Percentiles rank a stretch among this genome's conserved stretches.
Conservation (phyloP, 2,113 vertebrate species). For the Myrmecophaga tridactyla region DNA sequence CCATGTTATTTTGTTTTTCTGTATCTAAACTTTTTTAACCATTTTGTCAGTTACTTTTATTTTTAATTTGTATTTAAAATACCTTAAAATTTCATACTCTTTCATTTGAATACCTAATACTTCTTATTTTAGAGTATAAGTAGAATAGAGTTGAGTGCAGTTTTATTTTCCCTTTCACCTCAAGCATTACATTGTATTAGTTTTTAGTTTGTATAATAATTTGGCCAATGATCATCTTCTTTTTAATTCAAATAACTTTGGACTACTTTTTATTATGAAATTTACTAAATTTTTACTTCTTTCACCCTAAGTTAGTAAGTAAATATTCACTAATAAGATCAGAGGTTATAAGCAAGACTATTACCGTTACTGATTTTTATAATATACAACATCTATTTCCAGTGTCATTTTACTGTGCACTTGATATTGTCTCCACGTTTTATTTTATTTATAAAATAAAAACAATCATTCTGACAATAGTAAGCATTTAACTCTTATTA, state of each 20-base stretch:
- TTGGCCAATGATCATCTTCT: not conserved
- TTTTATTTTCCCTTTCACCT: not conserved
- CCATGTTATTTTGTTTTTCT: constrained; percentile 16
- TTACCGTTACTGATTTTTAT: not conserved
- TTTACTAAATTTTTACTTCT: not conserved
- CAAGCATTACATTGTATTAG: not conserved
- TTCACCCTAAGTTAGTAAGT: not conserved
- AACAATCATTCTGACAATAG: not conserved
- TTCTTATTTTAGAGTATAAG: not conserved
- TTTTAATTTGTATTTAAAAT: constrained; percentile 24
- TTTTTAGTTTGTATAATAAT: constrained; percentile 1
- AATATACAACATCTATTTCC: not conserved
- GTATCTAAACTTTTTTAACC: not conserved
- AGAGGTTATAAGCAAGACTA: not conserved
- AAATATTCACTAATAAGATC: constrained; percentile 1
- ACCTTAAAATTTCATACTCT: constrained; percentile 1
- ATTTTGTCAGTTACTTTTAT: not conserved
- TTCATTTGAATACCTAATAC: not conserved
- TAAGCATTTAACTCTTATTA: not conserved
- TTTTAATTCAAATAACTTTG: not conserved
- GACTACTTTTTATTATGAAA: not conserved
- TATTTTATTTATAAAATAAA: no score
- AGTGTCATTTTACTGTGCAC: constrained; percentile 23
- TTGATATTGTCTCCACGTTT: not conserved
- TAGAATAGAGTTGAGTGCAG: not conserved